phyloP scores from a whole-genome alignment of 2,888 invertebrate species.

The Tiliacea aurago region DNA sequence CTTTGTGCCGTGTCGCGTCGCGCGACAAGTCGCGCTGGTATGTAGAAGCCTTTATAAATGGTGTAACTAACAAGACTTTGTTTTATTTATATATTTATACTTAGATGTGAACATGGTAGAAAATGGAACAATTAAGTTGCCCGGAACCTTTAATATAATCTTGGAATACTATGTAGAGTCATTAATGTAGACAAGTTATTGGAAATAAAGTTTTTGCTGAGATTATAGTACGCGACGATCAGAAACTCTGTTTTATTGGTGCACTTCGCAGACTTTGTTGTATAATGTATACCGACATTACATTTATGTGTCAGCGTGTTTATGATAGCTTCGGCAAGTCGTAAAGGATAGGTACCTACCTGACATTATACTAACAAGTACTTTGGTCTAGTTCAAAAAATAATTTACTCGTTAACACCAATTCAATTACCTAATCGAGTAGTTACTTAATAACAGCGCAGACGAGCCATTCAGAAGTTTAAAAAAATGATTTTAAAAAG shows the following conservation, averaged over 20 bases:
- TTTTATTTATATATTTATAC: too few relatives aligned
- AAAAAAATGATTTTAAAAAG: conserved; percentile 73
- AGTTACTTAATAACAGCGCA: conserved; percentile 68
- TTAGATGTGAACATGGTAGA: background rate
- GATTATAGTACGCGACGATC: conserved; percentile 61
- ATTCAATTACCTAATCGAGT: conserved; percentile 65
- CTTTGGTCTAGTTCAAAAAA: background rate
- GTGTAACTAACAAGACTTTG: too few relatives aligned
- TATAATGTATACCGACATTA: conserved; percentile 41
- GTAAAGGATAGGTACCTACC: background rate
- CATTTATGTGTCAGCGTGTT: conserved; percentile 9
- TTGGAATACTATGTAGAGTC: conserved; percentile 12
- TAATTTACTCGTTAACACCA: conserved; percentile 38
- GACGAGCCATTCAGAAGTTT: conserved; percentile 68
- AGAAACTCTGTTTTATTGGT: conserved; percentile 67
- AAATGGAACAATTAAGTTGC: conserved; percentile 5
- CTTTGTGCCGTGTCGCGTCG: too few relatives aligned
- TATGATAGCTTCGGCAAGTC: background rate
- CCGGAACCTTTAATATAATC: background rate
- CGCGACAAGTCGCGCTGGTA: too few relatives aligned
- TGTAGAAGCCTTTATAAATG: too few relatives aligned
- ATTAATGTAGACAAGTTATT: conserved; percentile 48
- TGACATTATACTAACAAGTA: conserved; percentile 5
- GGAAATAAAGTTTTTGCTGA: conserved; percentile 60
- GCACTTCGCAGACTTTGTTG: conserved; percentile 71